Evolutionary conservation across 1,140 invertebrate species (phyloP).

Genomic region (Scaptomyza pallida): DNA sequence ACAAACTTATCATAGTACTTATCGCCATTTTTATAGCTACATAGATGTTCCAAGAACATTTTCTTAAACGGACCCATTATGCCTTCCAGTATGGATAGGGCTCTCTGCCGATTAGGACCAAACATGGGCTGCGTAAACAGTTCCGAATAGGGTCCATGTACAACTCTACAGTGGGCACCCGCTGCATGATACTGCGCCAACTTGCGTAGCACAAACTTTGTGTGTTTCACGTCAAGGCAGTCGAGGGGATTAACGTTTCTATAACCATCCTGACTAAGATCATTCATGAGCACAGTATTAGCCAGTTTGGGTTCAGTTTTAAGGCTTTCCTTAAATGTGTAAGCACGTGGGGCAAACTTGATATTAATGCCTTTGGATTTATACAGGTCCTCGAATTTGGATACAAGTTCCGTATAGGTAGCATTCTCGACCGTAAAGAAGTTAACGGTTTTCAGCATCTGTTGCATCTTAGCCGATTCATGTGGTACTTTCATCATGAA

Average conservation of each 20-base stretch:
- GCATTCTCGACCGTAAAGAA: slow-evolving; percentile 66
- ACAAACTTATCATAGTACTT: slow-evolving; percentile 62
- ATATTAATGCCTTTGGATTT: slow-evolving; percentile 50
- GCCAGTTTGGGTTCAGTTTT: slow-evolving; percentile 51
- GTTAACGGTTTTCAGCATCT: slow-evolving; percentile 63
- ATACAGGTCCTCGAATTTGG: slow-evolving; percentile 64
- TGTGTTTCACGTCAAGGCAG: slow-evolving; percentile 85
- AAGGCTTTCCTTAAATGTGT: slow-evolving; percentile 41
- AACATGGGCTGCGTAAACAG: slow-evolving; percentile 58
- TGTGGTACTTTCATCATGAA: slow-evolving; percentile 77
- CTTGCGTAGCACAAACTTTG: slow-evolving; percentile 84
- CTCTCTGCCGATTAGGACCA: slow-evolving; percentile 10
- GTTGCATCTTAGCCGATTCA: slow-evolving; percentile 63
- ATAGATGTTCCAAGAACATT: slow-evolving; percentile 60
- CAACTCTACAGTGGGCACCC: slow-evolving; percentile 46
- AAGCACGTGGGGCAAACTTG: slow-evolving; percentile 52
- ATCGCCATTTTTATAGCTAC: slow-evolving; percentile 51
- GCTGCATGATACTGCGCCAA: slow-evolving; percentile 86
- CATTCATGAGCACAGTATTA: slow-evolving; percentile 84
- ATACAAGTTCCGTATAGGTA: slow-evolving; percentile 57
- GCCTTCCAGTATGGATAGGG: slow-evolving; percentile 27
- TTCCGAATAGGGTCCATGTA: slow-evolving; percentile 58
- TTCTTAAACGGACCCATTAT: slow-evolving; percentile 44
- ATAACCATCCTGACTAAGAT: slow-evolving; percentile 85
- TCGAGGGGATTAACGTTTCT: slow-evolving; percentile 85